Percentiles rank a stretch among this genome's conserved stretches.
These are phyloP conservation scores for Rotaria magnacalcarata DNA, from an alignment of 2,888 invertebrate species.

Conservation along the genomic window DNA sequence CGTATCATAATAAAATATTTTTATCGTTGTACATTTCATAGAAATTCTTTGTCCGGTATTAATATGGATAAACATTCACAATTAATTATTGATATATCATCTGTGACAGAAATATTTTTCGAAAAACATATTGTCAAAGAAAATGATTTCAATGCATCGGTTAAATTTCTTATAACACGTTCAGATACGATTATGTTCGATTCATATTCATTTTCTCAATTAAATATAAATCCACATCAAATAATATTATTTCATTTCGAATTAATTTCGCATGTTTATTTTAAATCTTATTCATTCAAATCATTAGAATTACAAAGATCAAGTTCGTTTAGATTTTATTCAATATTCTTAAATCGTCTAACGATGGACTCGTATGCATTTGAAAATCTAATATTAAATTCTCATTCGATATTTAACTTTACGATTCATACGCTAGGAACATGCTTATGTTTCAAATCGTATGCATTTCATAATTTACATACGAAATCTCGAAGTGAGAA, in stretches of 20 bases:
- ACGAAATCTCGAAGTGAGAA: not conserved
- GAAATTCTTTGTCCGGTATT: not conserved
- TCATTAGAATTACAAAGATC: not conserved
- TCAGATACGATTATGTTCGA: slow-evolving; percentile 14
- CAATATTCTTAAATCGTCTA: slow-evolving; percentile 31
- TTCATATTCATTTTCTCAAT: not conserved
- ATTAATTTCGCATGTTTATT: slow-evolving; percentile 15
- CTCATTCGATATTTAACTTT: not conserved
- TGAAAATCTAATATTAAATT: not conserved
- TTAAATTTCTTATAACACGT: not conserved
- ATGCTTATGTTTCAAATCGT: slow-evolving; percentile 17
- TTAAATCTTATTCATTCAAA: not conserved
- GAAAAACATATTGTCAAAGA: not conserved
- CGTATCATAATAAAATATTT: not conserved
- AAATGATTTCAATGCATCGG: not conserved
- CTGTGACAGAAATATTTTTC: not conserved
- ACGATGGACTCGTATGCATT: slow-evolving; percentile 23
- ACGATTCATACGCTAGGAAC: not conserved
- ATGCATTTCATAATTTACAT: slow-evolving; percentile 4
- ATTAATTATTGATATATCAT: slow-evolving; percentile 35
- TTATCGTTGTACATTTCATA: not conserved
- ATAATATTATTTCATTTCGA: not conserved
- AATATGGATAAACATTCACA: slow-evolving; percentile 4
- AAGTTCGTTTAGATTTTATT: not conserved
- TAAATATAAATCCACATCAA: not conserved